Conservation (phyloP, 2,797 vertebrate genomes). For the Spinus pinus region DNA sequence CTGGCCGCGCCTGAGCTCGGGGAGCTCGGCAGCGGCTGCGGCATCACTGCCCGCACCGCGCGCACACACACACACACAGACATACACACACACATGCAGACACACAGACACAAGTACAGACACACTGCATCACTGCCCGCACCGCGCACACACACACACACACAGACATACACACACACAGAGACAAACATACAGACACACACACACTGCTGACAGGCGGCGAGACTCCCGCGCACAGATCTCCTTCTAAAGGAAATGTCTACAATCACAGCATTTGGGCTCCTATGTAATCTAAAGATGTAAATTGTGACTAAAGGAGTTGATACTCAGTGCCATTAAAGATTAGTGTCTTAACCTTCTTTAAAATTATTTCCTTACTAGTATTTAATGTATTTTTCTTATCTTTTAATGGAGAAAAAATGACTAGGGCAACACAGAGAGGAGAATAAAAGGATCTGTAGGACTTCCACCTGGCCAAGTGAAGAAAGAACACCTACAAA, state of each 20-base stretch:
- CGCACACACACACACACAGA: too few species aligned
- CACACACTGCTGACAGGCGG: neutral
- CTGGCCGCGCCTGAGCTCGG: neutral
- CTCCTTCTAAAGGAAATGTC: neutral
- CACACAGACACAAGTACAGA: too few species aligned
- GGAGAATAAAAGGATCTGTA: neutral
- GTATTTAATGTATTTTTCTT: neutral
- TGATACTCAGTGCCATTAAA: neutral
- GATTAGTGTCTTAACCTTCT: neutral
- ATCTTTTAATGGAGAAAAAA: neutral
- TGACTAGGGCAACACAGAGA: neutral
- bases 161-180: too few species aligned
- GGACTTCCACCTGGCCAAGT: neutral
- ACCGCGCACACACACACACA: too few species aligned
- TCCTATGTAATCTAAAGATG: neutral
- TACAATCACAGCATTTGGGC: neutral
- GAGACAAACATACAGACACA: too few species aligned
- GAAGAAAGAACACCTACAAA: neutral
- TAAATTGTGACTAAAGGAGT: neutral
- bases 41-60: neutral
- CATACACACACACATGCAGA: too few species aligned
- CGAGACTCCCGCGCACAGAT: rapidly evolving
- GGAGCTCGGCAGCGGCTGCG: neutral
- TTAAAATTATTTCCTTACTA: neutral
- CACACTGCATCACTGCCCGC: too few species aligned